Percentiles rank a stretch among this genome's conserved stretches.
Conservation (phyloP, 2,888 invertebrate genomes). For the Patella depressa region DNA sequence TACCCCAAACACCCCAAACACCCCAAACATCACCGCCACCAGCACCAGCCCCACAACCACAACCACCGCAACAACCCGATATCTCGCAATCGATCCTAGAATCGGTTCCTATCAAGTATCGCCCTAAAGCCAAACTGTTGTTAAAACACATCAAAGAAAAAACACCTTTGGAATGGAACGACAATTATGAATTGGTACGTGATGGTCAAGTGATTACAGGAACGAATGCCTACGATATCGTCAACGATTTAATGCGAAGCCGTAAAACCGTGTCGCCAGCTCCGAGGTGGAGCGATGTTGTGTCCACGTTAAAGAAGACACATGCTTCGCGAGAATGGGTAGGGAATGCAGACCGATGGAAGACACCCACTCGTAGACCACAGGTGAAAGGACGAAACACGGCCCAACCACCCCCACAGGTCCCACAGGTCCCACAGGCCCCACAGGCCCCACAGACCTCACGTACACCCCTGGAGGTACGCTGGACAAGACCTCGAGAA, state of each 20-base stretch:
- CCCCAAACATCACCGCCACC: not conserved
- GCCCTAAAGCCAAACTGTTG: not conserved
- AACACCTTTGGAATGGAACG: not conserved
- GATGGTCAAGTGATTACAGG: not conserved
- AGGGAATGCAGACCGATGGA: not conserved
- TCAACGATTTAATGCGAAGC: not conserved
- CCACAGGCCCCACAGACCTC: not conserved
- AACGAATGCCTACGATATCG: slow-evolving; percentile 3
- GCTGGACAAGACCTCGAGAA: no score
- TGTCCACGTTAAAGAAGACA: not conserved
- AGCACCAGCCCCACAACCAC: not conserved
- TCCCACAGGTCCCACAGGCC: no score
- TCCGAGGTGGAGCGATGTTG: not conserved
- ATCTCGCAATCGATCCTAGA: not conserved
- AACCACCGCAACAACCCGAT: not conserved
- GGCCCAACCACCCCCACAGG: not conserved
- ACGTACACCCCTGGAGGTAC: not conserved
- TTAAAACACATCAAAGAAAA: not conserved
- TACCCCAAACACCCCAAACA: not conserved
- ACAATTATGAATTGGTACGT: not conserved
- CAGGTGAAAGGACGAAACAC: no score
- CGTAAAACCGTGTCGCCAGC: not conserved
- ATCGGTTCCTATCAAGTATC: not conserved
- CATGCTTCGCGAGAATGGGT: not conserved
- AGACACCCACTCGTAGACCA: no score